Evolutionary conservation across 2,888 invertebrate genomes (phyloP).

Genomic region (Troides aeacus): DNA sequence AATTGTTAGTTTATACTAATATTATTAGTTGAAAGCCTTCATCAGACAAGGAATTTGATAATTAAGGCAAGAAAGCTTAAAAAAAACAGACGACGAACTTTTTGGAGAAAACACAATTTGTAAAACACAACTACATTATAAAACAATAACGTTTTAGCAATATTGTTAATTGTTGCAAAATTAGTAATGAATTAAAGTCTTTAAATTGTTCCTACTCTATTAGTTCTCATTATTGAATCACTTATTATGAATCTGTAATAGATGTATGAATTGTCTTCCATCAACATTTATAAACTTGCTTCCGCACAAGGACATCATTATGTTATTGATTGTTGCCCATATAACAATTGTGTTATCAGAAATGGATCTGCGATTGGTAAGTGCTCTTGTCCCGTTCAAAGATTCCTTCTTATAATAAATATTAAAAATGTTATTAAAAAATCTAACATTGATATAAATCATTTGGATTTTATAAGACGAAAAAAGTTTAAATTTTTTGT

Average conservation of each 20-base stretch:
- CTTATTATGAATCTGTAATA: conserved; percentile 14
- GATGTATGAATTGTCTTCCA: conserved; percentile 12
- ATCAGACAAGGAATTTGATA: not conserved
- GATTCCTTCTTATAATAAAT: too few species aligned
- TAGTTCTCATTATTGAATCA: conserved; percentile 16
- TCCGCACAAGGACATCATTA: conserved; percentile 28
- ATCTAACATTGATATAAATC: too few species aligned
- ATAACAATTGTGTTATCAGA: conserved; percentile 18
- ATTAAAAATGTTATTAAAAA: too few species aligned
- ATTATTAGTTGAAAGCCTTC: too few species aligned
- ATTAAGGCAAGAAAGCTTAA: too few species aligned
- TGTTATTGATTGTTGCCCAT: conserved; percentile 17
- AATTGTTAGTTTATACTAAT: not conserved
- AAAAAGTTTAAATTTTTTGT: too few species aligned
- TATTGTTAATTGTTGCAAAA: not conserved
- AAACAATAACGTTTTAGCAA: conserved; percentile 1
- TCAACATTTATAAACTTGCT: conserved; percentile 21
- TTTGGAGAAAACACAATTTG: not conserved
- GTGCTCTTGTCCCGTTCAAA: not conserved
- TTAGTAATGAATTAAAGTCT: conserved; percentile 1
- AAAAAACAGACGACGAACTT: not conserved
- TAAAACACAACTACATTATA: not conserved
- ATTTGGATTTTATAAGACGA: too few species aligned
- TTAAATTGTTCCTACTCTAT: conserved; percentile 4
- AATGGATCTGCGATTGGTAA: conserved; percentile 25